Evolutionary conservation across 2,888 invertebrate species (phyloP), one percentile per base, ranked within the genome.

Genomic region (Sphaerophoria rueppellii): DNA sequence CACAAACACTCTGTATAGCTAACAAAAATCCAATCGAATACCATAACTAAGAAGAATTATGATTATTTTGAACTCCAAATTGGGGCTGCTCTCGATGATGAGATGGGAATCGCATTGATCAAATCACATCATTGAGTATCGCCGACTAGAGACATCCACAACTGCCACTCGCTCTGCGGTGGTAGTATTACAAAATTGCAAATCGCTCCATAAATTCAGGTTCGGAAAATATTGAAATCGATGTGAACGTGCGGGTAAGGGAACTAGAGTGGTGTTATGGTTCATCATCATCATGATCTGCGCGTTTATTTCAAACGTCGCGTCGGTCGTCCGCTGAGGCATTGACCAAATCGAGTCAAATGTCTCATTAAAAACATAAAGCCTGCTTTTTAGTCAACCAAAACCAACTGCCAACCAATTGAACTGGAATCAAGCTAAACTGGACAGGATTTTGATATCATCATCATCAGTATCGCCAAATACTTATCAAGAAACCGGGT

Each of bases 291-390:
- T 24, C 75, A 71, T 65, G 82, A 82, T 82, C 58, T 65, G 65
- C 50, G 58, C 54, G 63, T 69, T 65, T 79, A 74, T 74, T 74
- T 46, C 24, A 24, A 24, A 2, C 24, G 24, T 2, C 24, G n/a
- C 24, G 24, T 2, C 24, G 24, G 24, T 2, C 24, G 24, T 24
- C 24, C 1, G 24, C 24, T 24, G 24, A 61, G 73, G 55, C 72
- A 79, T 12, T 80, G 83, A 83, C 83, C 83, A 83, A 83, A 83
- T 83, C 75, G 61, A 76, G 83, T 43, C 71, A 54, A 71, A 75
- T 71, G 71, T 75, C 80, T 83, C 80, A 83, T 82, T 80, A 83
- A 75, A 75, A 71, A 61, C 70, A 57, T 75, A 57, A 58, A 57
- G 67, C 58, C 58, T 35, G 73, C 69, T 69, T 67, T 75, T 11